phyloP scores from a whole-genome alignment of 2,113 vertebrate species.

The Tachysurus vachellii region DNA sequence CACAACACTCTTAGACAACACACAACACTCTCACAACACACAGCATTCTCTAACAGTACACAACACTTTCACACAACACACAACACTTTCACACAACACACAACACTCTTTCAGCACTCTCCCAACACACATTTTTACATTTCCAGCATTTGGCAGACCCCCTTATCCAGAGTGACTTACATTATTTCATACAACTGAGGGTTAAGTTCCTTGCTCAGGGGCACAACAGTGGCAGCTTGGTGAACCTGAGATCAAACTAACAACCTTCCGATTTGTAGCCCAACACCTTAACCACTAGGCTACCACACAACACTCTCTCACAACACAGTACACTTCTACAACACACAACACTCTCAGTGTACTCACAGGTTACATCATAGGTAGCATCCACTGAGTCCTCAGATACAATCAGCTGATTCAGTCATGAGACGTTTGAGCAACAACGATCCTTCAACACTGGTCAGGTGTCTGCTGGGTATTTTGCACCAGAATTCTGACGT shows the following conservation, averaged over 20 bases:
- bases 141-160: too few relatives aligned
- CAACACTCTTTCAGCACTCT: not conserved
- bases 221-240: too few relatives aligned
- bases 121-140: not conserved
- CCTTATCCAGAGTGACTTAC: too few relatives aligned
- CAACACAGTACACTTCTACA: not conserved
- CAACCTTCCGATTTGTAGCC: too few relatives aligned
- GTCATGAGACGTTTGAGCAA: not conserved
- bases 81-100: not conserved
- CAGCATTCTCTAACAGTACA: not conserved
- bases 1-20: not conserved
- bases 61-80: not conserved
- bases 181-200: too few relatives aligned
- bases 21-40: not conserved
- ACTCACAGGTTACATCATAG: not conserved
- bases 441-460: not conserved
- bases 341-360: not conserved
- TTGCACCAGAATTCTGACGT: not conserved
- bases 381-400: not conserved
- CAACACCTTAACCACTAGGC: too few relatives aligned
- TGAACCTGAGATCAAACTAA: too few relatives aligned
- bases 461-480: not conserved
- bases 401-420: not conserved
- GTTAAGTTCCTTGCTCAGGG: too few relatives aligned
- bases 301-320: not conserved